Base-by-base conservation (phyloP, 2,113 vertebrate species). In the Pongo pygmaeus region DNA sequence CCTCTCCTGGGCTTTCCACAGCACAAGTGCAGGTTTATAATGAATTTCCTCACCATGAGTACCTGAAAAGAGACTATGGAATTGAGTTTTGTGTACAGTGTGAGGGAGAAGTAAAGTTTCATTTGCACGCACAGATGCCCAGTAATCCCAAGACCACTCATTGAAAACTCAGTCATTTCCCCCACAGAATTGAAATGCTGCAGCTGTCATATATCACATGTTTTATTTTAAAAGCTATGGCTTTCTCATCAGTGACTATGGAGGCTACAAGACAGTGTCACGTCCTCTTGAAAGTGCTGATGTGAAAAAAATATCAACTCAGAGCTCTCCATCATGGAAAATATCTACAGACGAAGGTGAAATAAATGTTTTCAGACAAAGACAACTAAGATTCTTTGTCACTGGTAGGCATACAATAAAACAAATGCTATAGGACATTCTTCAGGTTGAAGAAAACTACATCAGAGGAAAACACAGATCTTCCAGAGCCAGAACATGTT, bases 151-250 rank as follows among this genome's bases (percentile, higher is more conserved):
- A 84, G 81, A 74, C 20, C 18, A 55, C 72, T 84, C 84, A 61
- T 55, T 55, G 32, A 80, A 97, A 91, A 85, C 40, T 35, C 22
- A 77, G 70, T 59, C 40, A 84, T 84, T 95, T 79, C 30, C 16
- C 17, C 18, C 64, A 88, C 46, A 80, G 87, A 89, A 27, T 61
- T 77, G 52, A 93, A 87, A 75, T 88, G 16, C 38, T 87, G n/a
- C 50, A 55, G 17, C 35, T 55, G n/a, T 84, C 46, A 23, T 67
- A 11, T 59, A 85, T 70, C 69, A 64, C 86, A 77, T 70, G n/a
- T 88, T 75, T 90, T 70, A 94, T 88, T 95, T 38, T 75, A 79
- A 89, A 70, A 96, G 32, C 48, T 90, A 16, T 93, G 46, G 17
- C 91, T 86, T 59, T 87, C 77, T 84, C 46, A 64, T 79, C 46